Evolutionary conservation across 2,888 invertebrate species (phyloP).

Genomic region (Tachina lurida): DNA sequence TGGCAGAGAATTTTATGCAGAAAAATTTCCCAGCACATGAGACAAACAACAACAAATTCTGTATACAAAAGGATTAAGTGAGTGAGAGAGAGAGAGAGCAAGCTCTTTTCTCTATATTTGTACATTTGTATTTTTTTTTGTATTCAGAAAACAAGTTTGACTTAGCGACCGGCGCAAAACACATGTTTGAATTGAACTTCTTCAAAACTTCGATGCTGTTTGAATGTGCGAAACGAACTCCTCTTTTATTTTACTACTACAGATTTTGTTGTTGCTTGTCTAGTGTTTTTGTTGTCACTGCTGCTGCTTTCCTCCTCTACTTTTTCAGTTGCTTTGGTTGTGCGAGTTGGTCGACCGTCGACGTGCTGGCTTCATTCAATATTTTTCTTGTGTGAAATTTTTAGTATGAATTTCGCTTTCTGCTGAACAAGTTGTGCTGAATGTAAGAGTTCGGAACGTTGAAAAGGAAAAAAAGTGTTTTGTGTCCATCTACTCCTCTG

Average conservation of each 20-base stretch:
- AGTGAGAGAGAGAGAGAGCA: constrained; percentile 38
- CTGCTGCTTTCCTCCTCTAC: constrained; percentile 18
- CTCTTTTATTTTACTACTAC: neutral
- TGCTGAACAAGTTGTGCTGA: constrained; percentile 80
- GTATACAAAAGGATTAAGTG: constrained; percentile 24
- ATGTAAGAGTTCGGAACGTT: constrained; percentile 73
- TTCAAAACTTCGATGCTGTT: constrained; percentile 15
- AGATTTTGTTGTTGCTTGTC: constrained; percentile 18
- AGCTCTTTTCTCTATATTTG: constrained; percentile 28
- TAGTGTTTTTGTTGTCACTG: constrained; percentile 38
- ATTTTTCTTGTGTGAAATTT: constrained; percentile 74
- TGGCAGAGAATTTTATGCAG: constrained; percentile 37
- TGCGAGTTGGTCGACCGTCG: constrained; percentile 50
- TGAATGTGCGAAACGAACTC: constrained; percentile 2
- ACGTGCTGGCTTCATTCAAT: constrained; percentile 72
- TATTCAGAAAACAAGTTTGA: constrained; percentile 49
- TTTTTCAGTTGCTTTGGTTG: constrained; percentile 59
- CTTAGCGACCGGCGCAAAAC: constrained; percentile 62
- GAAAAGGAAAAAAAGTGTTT: constrained; percentile 9
- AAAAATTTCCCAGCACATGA: constrained; percentile 16
- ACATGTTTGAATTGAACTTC: constrained; percentile 59
- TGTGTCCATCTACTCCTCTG: constrained; percentile 60
- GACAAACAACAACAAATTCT: neutral
- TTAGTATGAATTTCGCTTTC: constrained; percentile 83
- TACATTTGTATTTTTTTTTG: neutral